Conservation (phyloP, 2,888 invertebrate species). For the Lithophane semibrunnea region DNA sequence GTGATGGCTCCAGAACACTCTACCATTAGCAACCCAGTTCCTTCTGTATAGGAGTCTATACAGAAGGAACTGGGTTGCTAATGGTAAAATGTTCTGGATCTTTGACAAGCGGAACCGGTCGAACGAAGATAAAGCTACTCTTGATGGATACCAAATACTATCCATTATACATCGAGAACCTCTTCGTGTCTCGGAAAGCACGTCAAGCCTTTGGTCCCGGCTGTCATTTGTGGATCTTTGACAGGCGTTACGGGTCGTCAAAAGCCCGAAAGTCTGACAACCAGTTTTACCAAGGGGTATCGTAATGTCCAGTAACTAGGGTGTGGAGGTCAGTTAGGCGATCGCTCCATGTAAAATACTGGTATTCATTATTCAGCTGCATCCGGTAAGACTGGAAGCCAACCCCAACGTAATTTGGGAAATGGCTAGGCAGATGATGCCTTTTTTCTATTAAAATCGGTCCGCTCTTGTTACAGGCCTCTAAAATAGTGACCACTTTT, state of each 20-base stretch:
- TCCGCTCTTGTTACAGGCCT: not conserved
- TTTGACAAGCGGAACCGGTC: slow-evolving; percentile 7
- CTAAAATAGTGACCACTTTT: not conserved
- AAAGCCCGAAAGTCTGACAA: not conserved
- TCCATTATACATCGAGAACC: not conserved
- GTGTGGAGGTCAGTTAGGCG: not conserved
- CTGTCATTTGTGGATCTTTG: not conserved
- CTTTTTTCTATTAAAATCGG: not conserved
- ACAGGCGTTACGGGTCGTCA: not conserved
- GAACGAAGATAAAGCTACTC: not conserved
- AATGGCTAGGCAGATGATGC: not conserved
- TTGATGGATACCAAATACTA: too few species aligned
- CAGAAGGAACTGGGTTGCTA: slow-evolving; percentile 49
- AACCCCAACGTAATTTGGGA: not conserved
- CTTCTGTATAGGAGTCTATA: slow-evolving; percentile 21
- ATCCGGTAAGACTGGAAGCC: not conserved
- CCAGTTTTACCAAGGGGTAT: not conserved
- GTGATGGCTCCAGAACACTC: slow-evolving; percentile 24
- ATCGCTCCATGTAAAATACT: not conserved
- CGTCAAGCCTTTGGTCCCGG: not conserved
- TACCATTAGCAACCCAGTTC: too few species aligned
- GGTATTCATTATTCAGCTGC: not conserved
- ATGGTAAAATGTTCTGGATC: slow-evolving; percentile 61
- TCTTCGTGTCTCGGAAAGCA: not conserved
- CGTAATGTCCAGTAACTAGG: not conserved